These are phyloP conservation scores for Ectropis crepuscularia DNA, from an alignment of 2,888 invertebrate genomes.

Conservation along the genomic window DNA sequence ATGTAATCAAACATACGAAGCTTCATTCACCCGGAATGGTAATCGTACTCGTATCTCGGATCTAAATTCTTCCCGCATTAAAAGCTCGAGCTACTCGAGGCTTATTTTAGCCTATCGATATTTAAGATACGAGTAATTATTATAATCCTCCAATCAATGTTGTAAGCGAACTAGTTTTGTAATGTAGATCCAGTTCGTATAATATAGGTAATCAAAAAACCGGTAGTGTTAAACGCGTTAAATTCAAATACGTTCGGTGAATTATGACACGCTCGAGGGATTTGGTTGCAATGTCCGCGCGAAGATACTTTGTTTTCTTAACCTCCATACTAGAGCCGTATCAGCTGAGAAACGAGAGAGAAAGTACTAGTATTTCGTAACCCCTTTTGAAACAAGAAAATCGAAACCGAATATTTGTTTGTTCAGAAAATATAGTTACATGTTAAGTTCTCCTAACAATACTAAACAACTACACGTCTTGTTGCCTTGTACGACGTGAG, in stretches of 20 bases:
- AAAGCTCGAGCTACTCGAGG: constrained; percentile 29
- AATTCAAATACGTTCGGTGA: constrained; percentile 38
- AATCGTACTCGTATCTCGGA: constrained; percentile 24
- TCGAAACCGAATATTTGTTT: constrained; percentile 61
- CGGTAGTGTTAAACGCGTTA: constrained; percentile 38
- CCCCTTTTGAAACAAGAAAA: constrained; percentile 64
- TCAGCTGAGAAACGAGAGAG: constrained; percentile 75
- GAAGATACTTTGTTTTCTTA: constrained; percentile 77
- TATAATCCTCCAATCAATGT: constrained; percentile 44
- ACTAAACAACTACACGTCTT: constrained; percentile 14
- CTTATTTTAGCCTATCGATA: constrained; percentile 32
- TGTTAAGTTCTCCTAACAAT: constrained; percentile 29
- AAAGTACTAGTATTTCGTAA: constrained; percentile 78
- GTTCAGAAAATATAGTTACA: constrained; percentile 44
- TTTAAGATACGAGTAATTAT: constrained; percentile 35
- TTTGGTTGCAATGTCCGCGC: constrained; percentile 61
- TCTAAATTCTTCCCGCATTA: constrained; percentile 29
- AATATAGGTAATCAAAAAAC: constrained; percentile 33
- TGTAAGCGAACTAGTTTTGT: constrained; percentile 46
- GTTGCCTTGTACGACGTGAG: constrained; percentile 10
- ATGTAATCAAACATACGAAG: constrained; percentile 38
- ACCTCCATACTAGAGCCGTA: constrained; percentile 75
- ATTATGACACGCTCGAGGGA: constrained; percentile 49
- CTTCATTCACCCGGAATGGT: constrained; percentile 28
- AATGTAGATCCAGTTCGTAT: constrained; percentile 35